Evolutionary conservation across 2,888 invertebrate genomes (phyloP), one percentile per base, ranked within the genome.

Genomic region (Malthinus flaveolus): DNA sequence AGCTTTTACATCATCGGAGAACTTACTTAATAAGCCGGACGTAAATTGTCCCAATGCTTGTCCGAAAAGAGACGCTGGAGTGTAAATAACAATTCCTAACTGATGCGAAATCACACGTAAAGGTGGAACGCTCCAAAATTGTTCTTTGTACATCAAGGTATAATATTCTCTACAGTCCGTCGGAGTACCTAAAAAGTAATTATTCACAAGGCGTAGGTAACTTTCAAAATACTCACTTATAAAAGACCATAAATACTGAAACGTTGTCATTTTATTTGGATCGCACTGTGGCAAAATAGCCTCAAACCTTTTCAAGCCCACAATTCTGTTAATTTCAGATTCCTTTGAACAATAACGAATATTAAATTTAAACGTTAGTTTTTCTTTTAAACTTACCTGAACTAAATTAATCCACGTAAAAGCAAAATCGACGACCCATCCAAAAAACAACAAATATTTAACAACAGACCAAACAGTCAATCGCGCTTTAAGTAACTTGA

Each of bases 271-370:
- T 34, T 62, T 59, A n/a, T 33, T 56, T 4, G 64, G 64, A 54
- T 64, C 53, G 53, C 64, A 64, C 31, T 64, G 13, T 8, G 49
- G 39, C 4, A 62, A 59, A 32, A 62, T 46, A 9, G 49, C 9
- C n/a, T 34, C 11, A 52, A 57, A 60, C 11, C 39, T 50, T 15
- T 54, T 9, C 7, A 51, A 35, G 35, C 60, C 64, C 32, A 59
- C 64, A 51, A 64, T 48, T 48, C 49, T 62, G 33, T 64, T 60
- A 44, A 64, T 64, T 49, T 64, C 64, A 23, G 53, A 56, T 34
- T 62, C 62, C 64, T 63, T 15, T 42, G 53, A 63, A 52, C 7
- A 6, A 44, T 39, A 12, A 12, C 3, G 1, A 7, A 39, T 45
- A 32, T 13, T 11, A 11, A 33, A 32, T 31, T 9, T 10, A 2